Conservation (phyloP, 2,888 invertebrate genomes). For the Nemotelus nigrinus region DNA sequence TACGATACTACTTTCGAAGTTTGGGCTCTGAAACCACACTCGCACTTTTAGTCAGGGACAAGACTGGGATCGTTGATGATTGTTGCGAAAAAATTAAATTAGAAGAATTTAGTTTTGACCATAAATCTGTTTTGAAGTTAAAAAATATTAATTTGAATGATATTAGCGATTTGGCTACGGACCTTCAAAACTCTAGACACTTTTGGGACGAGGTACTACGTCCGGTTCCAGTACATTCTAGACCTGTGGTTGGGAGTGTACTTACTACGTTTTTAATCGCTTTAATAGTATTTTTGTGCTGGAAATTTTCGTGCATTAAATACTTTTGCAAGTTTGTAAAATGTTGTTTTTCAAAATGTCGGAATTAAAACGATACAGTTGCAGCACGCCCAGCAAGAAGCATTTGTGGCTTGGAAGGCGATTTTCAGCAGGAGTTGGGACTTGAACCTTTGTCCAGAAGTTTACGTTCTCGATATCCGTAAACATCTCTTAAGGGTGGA, state of each 20-base stretch:
- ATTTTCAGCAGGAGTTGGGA: neutral
- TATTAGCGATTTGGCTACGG: neutral
- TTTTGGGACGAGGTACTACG: constrained; percentile 6
- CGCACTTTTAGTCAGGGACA: neutral
- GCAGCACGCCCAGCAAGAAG: too few species aligned
- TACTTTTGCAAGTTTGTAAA: neutral
- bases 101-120: neutral
- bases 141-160: constrained; percentile 8
- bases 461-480: constrained; percentile 10
- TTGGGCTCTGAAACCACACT: neutral
- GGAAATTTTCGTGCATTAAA: constrained; percentile 1
- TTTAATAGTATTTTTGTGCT: neutral
- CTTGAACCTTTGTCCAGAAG: neutral
- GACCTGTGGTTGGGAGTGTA: neutral
- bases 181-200: neutral
- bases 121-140: neutral
- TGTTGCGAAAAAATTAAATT: constrained; percentile 17
- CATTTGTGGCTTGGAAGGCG: too few species aligned
- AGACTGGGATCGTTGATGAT: neutral
- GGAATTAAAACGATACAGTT: too few species aligned
- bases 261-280: neutral
- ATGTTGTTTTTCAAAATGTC: too few species aligned
- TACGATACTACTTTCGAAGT: constrained; percentile 9
- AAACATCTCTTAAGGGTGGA: neutral
- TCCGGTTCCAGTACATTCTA: neutral